Evolutionary conservation across 2,797 vertebrate species (phyloP), one percentile per base, ranked within the genome.

Genomic region (Oreonectes daqikongensis): DNA sequence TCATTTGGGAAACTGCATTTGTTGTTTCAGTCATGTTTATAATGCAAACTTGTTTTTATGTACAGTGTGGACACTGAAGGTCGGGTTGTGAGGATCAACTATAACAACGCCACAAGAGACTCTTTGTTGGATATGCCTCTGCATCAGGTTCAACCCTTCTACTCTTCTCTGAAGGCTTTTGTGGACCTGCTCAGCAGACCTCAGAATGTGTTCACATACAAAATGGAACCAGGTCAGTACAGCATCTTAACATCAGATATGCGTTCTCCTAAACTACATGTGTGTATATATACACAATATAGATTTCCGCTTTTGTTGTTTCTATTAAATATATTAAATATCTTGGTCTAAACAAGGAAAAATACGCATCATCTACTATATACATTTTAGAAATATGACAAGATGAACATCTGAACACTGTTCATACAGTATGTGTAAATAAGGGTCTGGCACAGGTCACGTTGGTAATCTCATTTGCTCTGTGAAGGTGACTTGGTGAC

Each of bases 21-120:
- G 15, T 20, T 52, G 52, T 55, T 55, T 12, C 22, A 53, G 20
- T 20, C 1, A 53, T 6, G 20, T 30, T 52, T 8, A 15, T 73
- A 10, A 30, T 24, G 17, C 18, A 32, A 22, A 30, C 38, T 66
- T 66, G 50, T 42, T 1, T 77, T 71, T 28, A 48, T 80, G 76
- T 64, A 44, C 78, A 99, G 97, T 1, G 65, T 94, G n/a, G 91
- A 97, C 73, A 73, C 84, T 0, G 91, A 92, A 35, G 94, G 93
- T 1, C 88, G 87, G 46, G 90, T 95, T 10, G 74, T 82, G 74
- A 94, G 91, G 74, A 95, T 99, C 83, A 98, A 97, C 89, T 95
- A 88, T 79, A 99, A 98, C 86, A 96, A 99, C n/a, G 94, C 96
- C 77, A 98, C 96, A 18, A 91, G 97, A 86, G 96, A 97, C 70